A percentile compares a stretch with the other conserved stretches of the same genome.
phyloP scores from a whole-genome alignment of 2,797 vertebrate species.

The Valencia hispanica region DNA sequence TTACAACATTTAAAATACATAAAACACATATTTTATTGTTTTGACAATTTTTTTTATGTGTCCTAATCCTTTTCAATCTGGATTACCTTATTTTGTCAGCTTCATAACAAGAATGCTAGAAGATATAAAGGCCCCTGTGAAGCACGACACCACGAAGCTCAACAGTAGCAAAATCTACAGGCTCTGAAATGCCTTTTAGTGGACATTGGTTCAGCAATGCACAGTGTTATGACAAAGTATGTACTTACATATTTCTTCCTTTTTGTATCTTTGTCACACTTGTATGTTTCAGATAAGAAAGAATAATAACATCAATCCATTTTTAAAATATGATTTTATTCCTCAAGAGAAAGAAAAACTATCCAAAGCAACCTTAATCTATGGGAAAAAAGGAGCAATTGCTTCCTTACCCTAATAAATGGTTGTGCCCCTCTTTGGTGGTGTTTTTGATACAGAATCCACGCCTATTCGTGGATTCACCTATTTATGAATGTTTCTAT shows the following conservation, averaged over 20 bases:
- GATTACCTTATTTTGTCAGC: background rate
- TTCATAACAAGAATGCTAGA: background rate
- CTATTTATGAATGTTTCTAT: too few species aligned
- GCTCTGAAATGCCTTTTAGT: background rate
- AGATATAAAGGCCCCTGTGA: background rate
- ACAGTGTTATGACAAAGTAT: background rate
- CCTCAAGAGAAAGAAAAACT: background rate
- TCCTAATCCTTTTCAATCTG: background rate
- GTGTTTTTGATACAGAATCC: too few species aligned
- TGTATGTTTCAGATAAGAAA: background rate
- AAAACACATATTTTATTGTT: background rate
- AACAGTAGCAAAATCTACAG: background rate
- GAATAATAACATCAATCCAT: too few species aligned
- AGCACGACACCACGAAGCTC: background rate
- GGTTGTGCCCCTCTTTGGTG: too few species aligned
- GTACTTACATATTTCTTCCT: background rate
- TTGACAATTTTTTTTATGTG: background rate
- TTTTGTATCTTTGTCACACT: background rate
- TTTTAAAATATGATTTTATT: background rate
- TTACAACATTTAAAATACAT: background rate
- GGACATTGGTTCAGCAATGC: background rate
- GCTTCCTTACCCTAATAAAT: background rate
- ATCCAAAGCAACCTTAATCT: background rate
- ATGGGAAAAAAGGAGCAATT: background rate
- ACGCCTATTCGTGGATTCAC: background rate